Evolutionary conservation across 2,797 vertebrate species (phyloP), one percentile per base, ranked within the genome.

Genomic region (Anguilla marmorata): DNA sequence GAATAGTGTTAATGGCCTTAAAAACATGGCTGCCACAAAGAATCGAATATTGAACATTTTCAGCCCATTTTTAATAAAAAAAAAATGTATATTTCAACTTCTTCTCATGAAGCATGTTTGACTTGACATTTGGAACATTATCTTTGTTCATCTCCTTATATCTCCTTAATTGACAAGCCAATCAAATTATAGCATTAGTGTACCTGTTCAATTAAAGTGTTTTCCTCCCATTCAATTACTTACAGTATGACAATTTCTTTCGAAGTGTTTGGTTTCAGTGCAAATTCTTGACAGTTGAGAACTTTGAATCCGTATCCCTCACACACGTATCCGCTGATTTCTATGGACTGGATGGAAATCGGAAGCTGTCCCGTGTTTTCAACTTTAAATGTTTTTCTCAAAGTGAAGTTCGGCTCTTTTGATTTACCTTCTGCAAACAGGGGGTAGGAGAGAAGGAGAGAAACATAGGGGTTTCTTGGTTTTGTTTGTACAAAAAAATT

Each of bases 261-360:
- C 80, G 98, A 99, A 91, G 97, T 91, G 90, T 99, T 99, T 94
- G 98, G 97, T 92, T 97, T 96, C 89, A 99, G 97, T 95, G 96
- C 91, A 96, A 99, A 99, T 92, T 97, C 98, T 86, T 99, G 97
- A 96, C 99, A 99, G 93, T 97, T 98, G 94, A 99, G 95, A 93
- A 99, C 96, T 96, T 99, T 99, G 95, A 99, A 99, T 95, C 98
- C 99, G 60, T 98, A 99, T 92, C 98, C 99, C 94, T 99, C 98
- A 90, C 99, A 99, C 0, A 94, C 89, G 76, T 97, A 97, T 33
- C 98, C 98, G 90, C 98, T 98, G 94, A 99, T 98, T 94, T 98
- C 97, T 89, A 97, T 96, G 0, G 97, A 95, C 90, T 95, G 96
- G 92, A 99, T 93, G 89, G 94, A 96, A 92, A 99, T 96, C 2